Evolutionary conservation across 2,113 vertebrate species (phyloP).

Genomic region (Dasyurus viverrinus): DNA sequence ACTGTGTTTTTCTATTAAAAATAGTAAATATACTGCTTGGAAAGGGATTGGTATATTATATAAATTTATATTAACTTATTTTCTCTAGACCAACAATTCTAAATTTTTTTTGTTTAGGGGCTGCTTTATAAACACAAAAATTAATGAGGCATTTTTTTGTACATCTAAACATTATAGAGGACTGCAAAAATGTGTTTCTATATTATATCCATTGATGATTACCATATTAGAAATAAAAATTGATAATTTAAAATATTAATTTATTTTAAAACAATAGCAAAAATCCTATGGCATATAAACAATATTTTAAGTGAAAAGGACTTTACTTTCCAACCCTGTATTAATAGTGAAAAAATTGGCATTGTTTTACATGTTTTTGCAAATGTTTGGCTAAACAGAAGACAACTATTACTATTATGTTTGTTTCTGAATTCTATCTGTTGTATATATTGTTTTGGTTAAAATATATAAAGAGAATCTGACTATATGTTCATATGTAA

Average conservation of each 20-base stretch:
- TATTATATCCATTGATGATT: not conserved
- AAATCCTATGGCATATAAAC: not conserved
- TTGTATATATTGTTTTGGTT: not conserved
- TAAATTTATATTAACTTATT: not conserved
- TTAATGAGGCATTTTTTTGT: not conserved
- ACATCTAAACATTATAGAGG: not conserved
- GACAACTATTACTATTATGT: not conserved
- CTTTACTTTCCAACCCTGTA: not conserved
- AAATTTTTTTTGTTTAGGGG: not conserved
- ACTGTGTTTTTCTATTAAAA: conserved; percentile 2
- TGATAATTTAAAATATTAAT: not conserved
- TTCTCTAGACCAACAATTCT: not conserved
- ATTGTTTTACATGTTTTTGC: not conserved
- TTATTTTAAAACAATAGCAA: not conserved
- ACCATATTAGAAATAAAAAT: not conserved
- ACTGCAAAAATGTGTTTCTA: not conserved
- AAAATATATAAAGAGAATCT: not conserved
- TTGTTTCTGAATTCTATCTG: not conserved
- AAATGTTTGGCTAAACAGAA: not conserved
- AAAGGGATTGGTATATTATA: not conserved
- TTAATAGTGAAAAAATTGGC: not conserved
- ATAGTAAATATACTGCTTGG: conserved; percentile 17
- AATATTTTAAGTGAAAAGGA: not conserved
- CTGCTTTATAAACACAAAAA: not conserved
- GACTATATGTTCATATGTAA: not conserved